Base-by-base conservation (phyloP, 2,113 vertebrate species). In the Lepus europaeus region DNA sequence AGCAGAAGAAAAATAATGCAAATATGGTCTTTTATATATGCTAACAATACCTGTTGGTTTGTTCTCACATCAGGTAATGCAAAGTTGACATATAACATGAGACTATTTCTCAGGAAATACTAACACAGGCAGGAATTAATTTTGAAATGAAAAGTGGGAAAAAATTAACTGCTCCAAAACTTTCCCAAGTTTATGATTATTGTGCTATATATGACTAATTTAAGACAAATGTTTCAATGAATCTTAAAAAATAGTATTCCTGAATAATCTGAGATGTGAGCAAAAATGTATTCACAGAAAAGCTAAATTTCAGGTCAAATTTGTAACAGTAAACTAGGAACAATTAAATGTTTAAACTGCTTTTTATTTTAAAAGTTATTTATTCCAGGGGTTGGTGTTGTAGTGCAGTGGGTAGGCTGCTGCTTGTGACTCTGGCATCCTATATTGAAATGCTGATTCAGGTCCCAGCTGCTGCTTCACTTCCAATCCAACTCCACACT, bases 281-380 rank as follows among this genome's bases (percentile, higher is more conserved):
- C 31, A 91, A 93, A 93, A 92, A 45, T n/a, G 1, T 81, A 64
- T 73, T 89, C 45, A 94, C 39, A 33, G 45, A 89, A 78, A 63
- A 90, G 9, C 49, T 70, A 63, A 78, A 63, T 33, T 74, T 87
- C 19, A 39, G 49, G 45, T 81, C 31, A 85, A 39, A 77, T 88
- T 91, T 89, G 72, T 33, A 81, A 63, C n/a, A 77, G 16, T 77
- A 94, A 85, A n/a, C 8, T 56, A 33, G 17, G 68, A 68, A 83
- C 5, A 19, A 29, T 93, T 85, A 53, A 70, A 88, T 70, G 22
- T 59, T 9, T 51, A 95, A 91, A 82, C 10, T 14, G 45, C 17
- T 80, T 10, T 25, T 81, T 23, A 72, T 73, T 90, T 66, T 73
- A 27, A 81, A 81, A 68, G 31, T 33, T 63, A 87, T 31, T 39